Percentiles rank a stretch among this genome's conserved stretches.
These are phyloP conservation scores for Sparidentex hasta DNA, from an alignment of 2,797 vertebrate species.

Conservation along the genomic window DNA sequence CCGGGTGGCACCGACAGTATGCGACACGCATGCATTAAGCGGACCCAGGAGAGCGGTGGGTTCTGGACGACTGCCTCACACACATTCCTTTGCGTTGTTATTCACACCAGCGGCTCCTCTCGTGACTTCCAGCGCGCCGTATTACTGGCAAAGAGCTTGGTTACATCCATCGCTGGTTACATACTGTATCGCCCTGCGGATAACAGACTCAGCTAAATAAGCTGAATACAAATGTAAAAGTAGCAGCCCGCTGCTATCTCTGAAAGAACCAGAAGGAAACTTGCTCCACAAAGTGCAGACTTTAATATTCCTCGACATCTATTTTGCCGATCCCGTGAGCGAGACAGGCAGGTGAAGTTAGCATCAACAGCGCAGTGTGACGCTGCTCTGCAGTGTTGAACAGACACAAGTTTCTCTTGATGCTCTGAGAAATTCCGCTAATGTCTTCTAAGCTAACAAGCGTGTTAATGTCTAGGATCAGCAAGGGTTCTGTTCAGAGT, in stretches of 20 bases:
- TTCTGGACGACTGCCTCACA: not conserved
- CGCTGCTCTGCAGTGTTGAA: too few species aligned
- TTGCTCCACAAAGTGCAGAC: not conserved
- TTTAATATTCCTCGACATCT: not conserved
- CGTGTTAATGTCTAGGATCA: not conserved
- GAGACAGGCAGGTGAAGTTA: not conserved
- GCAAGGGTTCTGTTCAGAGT: not conserved
- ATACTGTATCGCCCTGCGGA: constrained; percentile 10
- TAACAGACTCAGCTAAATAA: constrained; percentile 1
- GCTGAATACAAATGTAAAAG: constrained; percentile 9
- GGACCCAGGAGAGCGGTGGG: not conserved
- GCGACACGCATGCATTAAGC: constrained; percentile 8
- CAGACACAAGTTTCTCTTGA: too few species aligned
- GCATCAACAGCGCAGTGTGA: not conserved
- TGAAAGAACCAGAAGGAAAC: not conserved
- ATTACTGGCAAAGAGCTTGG: constrained; percentile 8
- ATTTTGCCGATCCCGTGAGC: not conserved
- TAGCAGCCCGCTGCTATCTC: not conserved
- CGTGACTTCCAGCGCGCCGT: constrained; percentile 7
- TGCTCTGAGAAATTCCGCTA: not conserved
- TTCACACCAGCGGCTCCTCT: constrained; percentile 19
- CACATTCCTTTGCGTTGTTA: not conserved
- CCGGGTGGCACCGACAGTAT: constrained; percentile 32
- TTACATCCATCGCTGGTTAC: constrained; percentile 16
- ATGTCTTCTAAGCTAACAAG: too few species aligned